Conservation (phyloP, 2,888 invertebrate genomes). For the Platycheirus rosarum region DNA sequence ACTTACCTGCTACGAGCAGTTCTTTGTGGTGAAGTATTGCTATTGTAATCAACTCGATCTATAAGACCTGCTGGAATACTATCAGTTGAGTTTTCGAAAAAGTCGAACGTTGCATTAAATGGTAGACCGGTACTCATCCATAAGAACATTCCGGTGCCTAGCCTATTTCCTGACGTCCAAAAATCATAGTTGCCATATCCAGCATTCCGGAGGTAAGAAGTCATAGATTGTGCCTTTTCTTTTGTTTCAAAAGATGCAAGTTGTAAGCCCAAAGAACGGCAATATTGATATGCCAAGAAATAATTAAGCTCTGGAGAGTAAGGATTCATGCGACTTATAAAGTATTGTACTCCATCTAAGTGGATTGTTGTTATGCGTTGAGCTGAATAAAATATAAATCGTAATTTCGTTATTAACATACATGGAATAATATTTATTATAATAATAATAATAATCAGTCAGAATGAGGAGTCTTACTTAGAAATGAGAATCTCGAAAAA, state of each 20-base stretch:
- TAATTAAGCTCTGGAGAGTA: slow-evolving; percentile 93
- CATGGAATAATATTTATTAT: no score
- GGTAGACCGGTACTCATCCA: slow-evolving; percentile 96
- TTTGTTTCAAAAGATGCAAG: slow-evolving; percentile 93
- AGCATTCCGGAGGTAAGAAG: slow-evolving; percentile 91
- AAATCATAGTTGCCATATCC: slow-evolving; percentile 93
- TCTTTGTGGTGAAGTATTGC: slow-evolving; percentile 90
- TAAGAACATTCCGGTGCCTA: slow-evolving; percentile 93
- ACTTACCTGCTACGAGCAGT: slow-evolving; percentile 89
- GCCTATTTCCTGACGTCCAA: slow-evolving; percentile 94
- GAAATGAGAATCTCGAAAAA: no score
- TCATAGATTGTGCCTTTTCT: slow-evolving; percentile 93
- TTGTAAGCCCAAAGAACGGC: slow-evolving; percentile 92
- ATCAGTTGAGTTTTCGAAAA: slow-evolving; percentile 87
- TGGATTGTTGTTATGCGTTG: slow-evolving; percentile 94
- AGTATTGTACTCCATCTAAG: slow-evolving; percentile 92
- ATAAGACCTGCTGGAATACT: slow-evolving; percentile 82
- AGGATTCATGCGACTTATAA: slow-evolving; percentile 93
- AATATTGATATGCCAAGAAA: slow-evolving; percentile 93
- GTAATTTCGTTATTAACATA: no score
- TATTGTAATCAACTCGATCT: slow-evolving; percentile 86
- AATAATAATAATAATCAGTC: no score
- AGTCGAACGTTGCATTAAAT: slow-evolving; percentile 94
- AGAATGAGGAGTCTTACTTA: no score
- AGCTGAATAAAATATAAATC: slow-evolving; percentile 83